A percentile compares a stretch with the other conserved stretches of the same genome.
phyloP scores from a whole-genome alignment of 1,140 invertebrate genomes.

The Achatina immaculata region DNA sequence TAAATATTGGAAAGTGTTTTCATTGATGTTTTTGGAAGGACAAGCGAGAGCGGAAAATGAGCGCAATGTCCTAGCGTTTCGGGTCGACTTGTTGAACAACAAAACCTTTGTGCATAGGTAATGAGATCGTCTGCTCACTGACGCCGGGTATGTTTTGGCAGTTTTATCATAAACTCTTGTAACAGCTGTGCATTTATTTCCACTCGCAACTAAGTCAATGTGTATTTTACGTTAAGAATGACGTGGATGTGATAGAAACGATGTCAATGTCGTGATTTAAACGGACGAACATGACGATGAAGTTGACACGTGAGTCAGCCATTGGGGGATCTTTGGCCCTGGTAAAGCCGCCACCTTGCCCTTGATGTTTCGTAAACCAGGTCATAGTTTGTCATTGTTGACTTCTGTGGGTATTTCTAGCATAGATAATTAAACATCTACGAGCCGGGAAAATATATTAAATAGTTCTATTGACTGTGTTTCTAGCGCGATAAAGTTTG shows the following conservation, averaged over 20 bases:
- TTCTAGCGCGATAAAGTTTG: too few relatives aligned
- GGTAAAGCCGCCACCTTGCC: background rate
- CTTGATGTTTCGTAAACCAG: too few relatives aligned
- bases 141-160: slow-evolving; percentile 6
- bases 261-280: background rate
- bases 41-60: slow-evolving; percentile 21
- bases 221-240: slow-evolving; percentile 6
- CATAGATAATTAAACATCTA: too few relatives aligned
- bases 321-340: slow-evolving; percentile 28
- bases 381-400: too few relatives aligned
- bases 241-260: background rate
- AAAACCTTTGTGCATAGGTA: slow-evolving; percentile 42
- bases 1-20: slow-evolving; percentile 3
- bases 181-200: background rate
- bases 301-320: slow-evolving; percentile 21
- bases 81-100: slow-evolving; percentile 37
- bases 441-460: too few relatives aligned
- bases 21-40: slow-evolving; percentile 41
- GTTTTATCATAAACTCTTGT: background rate
- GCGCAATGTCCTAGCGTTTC: slow-evolving; percentile 24
- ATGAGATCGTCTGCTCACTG: slow-evolving; percentile 33
- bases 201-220: slow-evolving; percentile 32
- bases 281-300: background rate
- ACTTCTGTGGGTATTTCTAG: too few relatives aligned
- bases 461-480: too few relatives aligned